phyloP scores from a whole-genome alignment of 2,113 vertebrate genomes.

The Etia nguti region DNA sequence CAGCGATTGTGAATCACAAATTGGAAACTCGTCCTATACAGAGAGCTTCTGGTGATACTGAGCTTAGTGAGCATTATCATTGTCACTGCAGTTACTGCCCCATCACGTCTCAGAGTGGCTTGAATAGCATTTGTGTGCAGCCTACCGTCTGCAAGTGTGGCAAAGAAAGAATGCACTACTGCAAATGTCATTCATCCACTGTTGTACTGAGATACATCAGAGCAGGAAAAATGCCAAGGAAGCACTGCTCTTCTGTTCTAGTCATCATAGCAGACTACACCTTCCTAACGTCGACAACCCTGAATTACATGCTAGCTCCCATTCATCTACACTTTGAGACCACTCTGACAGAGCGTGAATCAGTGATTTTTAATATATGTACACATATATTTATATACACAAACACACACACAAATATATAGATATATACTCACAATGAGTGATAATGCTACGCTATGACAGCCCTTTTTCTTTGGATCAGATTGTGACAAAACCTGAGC shows the following conservation, averaged over 20 bases:
- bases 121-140: background rate
- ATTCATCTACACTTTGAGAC: background rate
- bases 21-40: background rate
- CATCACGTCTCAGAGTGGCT: background rate
- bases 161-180: background rate
- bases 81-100: background rate
- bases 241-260: background rate
- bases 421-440: background rate
- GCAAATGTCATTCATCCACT: background rate
- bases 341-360: background rate
- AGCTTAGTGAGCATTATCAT: background rate
- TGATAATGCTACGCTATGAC: background rate
- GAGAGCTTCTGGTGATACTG: background rate
- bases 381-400: background rate
- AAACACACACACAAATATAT: background rate
- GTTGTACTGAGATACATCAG: background rate
- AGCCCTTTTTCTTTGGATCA: slow-evolving; percentile 3
- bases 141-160: background rate
- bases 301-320: background rate
- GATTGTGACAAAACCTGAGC: slow-evolving; percentile 27
- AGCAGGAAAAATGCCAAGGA: background rate
- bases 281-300: background rate
- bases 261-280: background rate
- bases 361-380: background rate
- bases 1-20: background rate